These are phyloP conservation scores for Pituophis catenifer DNA, from an alignment of 2,113 vertebrate species.

Conservation along the genomic window DNA sequence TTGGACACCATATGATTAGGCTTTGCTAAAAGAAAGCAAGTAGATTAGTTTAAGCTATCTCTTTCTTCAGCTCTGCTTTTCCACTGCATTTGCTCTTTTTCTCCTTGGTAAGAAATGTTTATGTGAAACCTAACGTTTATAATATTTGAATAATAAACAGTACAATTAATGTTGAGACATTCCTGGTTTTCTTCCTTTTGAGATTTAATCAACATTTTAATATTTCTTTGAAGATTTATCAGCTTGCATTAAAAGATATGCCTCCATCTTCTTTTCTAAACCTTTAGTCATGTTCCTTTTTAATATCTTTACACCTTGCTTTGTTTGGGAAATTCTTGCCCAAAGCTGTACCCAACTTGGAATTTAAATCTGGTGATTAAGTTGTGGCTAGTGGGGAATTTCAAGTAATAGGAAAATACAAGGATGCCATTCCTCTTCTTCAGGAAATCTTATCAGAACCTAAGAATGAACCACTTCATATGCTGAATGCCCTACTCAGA, in stretches of 20 bases:
- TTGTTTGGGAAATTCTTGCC: background rate
- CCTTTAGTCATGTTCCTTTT: background rate
- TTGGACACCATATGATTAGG: background rate
- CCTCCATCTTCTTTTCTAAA: background rate
- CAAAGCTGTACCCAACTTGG: background rate
- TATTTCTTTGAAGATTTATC: background rate
- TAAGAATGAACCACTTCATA: background rate
- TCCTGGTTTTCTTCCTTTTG: background rate
- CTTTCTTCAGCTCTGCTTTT: background rate
- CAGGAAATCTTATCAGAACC: background rate
- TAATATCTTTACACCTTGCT: background rate
- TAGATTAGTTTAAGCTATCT: background rate
- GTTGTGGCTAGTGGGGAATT: background rate
- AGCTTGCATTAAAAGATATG: background rate
- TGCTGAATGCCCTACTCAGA: background rate
- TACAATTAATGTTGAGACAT: background rate
- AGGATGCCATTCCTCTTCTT: background rate
- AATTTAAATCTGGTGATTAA: background rate
- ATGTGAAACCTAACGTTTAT: background rate
- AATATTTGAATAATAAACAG: background rate
- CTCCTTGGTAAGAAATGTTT: background rate
- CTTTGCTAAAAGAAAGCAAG: background rate
- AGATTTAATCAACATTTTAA: background rate
- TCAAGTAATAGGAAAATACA: background rate
- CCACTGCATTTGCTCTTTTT: background rate